Percentiles rank a stretch among this genome's conserved stretches.
phyloP scores from a whole-genome alignment of 2,113 vertebrate genomes.

The Scomber japonicus region DNA sequence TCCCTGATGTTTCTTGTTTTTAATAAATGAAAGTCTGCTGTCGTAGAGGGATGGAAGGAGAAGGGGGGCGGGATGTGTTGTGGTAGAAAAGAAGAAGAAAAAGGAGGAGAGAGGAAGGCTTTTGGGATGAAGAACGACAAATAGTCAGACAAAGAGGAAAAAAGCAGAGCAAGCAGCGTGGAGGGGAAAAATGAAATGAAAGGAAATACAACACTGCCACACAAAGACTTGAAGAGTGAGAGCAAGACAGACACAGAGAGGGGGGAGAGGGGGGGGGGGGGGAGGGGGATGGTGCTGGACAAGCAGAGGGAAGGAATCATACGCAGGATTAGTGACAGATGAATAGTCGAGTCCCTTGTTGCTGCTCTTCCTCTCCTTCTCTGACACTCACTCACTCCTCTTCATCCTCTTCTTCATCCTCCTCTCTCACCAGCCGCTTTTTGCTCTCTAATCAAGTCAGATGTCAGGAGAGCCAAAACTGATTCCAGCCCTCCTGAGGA shows the following conservation, averaged over 20 bases:
- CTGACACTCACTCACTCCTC: slow-evolving; percentile 25
- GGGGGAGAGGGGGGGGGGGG: not conserved
- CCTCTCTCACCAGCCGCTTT: not conserved
- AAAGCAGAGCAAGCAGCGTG: slow-evolving; percentile 11
- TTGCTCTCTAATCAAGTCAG: slow-evolving; percentile 47
- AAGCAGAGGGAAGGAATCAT: slow-evolving; percentile 42
- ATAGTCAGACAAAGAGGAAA: slow-evolving; percentile 41
- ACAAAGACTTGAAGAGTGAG: slow-evolving; percentile 32
- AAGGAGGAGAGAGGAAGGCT: slow-evolving; percentile 1
- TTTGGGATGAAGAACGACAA: slow-evolving; percentile 30
- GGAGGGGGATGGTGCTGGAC: slow-evolving; percentile 11
- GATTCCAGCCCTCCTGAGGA: slow-evolving; percentile 12
- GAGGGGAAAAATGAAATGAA: slow-evolving; percentile 18
- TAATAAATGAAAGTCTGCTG: slow-evolving; percentile 42
- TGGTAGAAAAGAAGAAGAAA: not conserved
- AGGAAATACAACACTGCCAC: slow-evolving; percentile 1
- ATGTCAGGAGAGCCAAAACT: slow-evolving; percentile 1
- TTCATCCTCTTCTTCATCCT: slow-evolving; percentile 11
- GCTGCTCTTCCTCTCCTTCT: slow-evolving; percentile 11
- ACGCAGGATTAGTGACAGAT: slow-evolving; percentile 61
- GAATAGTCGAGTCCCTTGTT: slow-evolving; percentile 42
- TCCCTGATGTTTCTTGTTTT: slow-evolving; percentile 54
- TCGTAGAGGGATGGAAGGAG: not conserved
- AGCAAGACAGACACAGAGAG: slow-evolving; percentile 12
- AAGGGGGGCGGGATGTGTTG: not conserved